Conservation (phyloP, 2,888 invertebrate genomes). For the Meandrusa payeni region DNA sequence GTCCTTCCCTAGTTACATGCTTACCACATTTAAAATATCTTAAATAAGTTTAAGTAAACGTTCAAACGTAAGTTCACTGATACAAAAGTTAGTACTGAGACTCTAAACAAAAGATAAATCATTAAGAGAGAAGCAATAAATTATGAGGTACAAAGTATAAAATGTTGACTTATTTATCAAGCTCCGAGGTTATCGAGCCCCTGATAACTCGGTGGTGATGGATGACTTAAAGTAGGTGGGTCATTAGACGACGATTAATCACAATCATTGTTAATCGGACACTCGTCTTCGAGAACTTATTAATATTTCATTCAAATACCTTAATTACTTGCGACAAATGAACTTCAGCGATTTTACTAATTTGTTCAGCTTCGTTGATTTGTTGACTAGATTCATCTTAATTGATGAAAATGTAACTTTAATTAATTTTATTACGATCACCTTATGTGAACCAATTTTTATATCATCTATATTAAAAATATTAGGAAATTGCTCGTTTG, state of each 20-base stretch:
- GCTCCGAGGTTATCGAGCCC: conserved; percentile 3
- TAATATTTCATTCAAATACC: conserved; percentile 8
- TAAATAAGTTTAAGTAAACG: too few relatives aligned
- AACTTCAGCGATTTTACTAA: background rate
- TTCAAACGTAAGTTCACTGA: background rate
- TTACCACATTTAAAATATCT: too few relatives aligned
- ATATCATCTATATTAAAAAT: too few relatives aligned
- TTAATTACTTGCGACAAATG: conserved; percentile 3
- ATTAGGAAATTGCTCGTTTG: too few relatives aligned
- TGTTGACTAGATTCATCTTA: background rate
- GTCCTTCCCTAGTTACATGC: too few relatives aligned
- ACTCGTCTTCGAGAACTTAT: conserved; percentile 7
- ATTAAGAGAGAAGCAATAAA: conserved; percentile 11
- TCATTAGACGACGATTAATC: conserved; percentile 28
- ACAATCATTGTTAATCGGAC: conserved; percentile 30
- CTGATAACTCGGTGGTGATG: conserved; percentile 18
- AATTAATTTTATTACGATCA: too few relatives aligned
- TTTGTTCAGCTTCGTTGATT: conserved; percentile 1
- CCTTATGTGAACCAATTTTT: too few relatives aligned
- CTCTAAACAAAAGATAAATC: conserved; percentile 2
- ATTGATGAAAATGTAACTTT: too few relatives aligned
- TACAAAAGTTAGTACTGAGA: conserved; percentile 4
- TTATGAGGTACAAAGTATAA: conserved; percentile 6
- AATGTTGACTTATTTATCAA: conserved; percentile 12
- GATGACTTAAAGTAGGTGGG: conserved; percentile 10